Evolutionary conservation across 2,888 invertebrate genomes (phyloP).

Genomic region (Tholera decimalis): DNA sequence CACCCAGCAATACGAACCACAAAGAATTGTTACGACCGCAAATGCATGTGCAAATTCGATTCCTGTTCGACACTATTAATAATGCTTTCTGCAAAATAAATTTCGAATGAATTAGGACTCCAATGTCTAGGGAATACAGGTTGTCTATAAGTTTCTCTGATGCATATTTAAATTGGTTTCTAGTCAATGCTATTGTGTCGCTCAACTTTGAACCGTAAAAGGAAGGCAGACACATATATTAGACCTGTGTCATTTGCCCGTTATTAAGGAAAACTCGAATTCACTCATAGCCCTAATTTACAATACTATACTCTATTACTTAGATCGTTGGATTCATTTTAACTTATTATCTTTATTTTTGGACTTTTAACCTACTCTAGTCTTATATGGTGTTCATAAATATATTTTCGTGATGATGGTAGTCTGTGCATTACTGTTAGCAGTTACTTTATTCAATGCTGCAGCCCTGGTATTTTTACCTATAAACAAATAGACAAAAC

Average conservation of each 20-base stretch:
- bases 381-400: constrained; percentile 2
- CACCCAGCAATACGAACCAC: constrained; percentile 22
- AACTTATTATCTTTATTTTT: not conserved
- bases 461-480: not conserved
- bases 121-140: constrained; percentile 48
- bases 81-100: constrained; percentile 37
- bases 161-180: constrained; percentile 53
- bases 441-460: not conserved
- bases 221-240: constrained; percentile 65
- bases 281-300: constrained; percentile 11
- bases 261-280: constrained; percentile 64
- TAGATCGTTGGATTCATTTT: constrained; percentile 8
- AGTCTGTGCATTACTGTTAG: not conserved
- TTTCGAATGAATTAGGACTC: constrained; percentile 56
- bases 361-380: constrained; percentile 42
- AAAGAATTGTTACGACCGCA: constrained; percentile 3
- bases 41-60: constrained; percentile 44
- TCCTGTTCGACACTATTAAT: constrained; percentile 59
- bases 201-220: constrained; percentile 80
- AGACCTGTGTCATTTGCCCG: constrained; percentile 70
- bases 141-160: constrained; percentile 34
- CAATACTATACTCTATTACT: constrained; percentile 32
- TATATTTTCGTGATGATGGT: constrained; percentile 11
- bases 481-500: not conserved
- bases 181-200: constrained; percentile 71